Conservation (phyloP, 1,140 invertebrate species). For the Lordiphosa collinella region DNA sequence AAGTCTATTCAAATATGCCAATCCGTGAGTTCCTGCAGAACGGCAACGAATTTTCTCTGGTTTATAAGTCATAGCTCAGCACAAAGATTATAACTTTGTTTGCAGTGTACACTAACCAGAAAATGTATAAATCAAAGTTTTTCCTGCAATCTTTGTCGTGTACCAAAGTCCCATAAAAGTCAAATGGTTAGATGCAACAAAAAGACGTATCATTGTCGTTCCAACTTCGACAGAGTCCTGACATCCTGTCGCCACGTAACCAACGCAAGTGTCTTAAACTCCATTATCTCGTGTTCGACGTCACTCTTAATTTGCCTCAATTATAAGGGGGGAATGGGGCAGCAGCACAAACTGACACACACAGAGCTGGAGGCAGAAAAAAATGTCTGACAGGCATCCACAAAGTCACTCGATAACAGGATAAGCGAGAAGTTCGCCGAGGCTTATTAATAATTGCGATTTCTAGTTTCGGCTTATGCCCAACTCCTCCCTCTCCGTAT, state of each 20-base stretch:
- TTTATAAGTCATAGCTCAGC: no score
- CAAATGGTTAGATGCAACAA: no score
- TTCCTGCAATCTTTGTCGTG: no score
- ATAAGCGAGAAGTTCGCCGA: background rate
- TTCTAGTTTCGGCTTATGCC: slow-evolving; percentile 50
- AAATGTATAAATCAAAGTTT: no score
- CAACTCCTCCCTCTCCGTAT: slow-evolving; percentile 4
- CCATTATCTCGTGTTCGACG: slow-evolving; percentile 68
- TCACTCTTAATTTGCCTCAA: slow-evolving; percentile 74
- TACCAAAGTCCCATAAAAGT: no score
- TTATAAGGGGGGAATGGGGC: slow-evolving; percentile 28
- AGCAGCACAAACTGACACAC: slow-evolving; percentile 10
- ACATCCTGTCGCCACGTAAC: slow-evolving; percentile 33
- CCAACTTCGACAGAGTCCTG: slow-evolving; percentile 9
- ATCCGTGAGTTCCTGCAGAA: no score
- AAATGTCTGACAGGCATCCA: slow-evolving; percentile 2
- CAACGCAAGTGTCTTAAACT: slow-evolving; percentile 63
- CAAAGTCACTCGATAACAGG: slow-evolving; percentile 27
- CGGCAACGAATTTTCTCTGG: no score
- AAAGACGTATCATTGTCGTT: background rate
- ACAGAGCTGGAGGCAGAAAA: background rate
- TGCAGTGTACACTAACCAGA: no score
- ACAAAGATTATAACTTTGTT: no score
- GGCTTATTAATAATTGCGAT: slow-evolving; percentile 69
- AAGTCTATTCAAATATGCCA: no score